A percentile compares a stretch with the other conserved stretches of the same genome.
These are phyloP conservation scores for Gavia stellata DNA, from an alignment of 2,113 vertebrate species.

Conservation along the genomic window DNA sequence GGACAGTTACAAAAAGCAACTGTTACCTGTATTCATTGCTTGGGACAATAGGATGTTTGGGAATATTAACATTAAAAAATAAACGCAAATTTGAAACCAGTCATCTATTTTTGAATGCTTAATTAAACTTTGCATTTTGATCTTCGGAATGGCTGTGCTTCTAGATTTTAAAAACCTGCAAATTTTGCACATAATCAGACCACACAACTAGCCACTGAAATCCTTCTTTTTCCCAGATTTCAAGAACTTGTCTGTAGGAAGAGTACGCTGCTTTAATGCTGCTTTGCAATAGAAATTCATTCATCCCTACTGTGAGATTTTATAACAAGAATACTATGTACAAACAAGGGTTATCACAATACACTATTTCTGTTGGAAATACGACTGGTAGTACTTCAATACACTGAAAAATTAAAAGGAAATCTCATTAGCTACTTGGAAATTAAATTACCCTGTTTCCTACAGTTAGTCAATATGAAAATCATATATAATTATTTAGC, in stretches of 20 bases:
- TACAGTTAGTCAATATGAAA: not conserved
- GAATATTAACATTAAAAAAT: not conserved
- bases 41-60: not conserved
- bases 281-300: not conserved
- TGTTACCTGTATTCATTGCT: not conserved
- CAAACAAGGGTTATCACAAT: not conserved
- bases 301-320: not conserved
- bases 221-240: not conserved
- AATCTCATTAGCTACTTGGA: not conserved
- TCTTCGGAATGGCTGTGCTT: not conserved
- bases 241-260: not conserved
- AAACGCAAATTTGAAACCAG: not conserved
- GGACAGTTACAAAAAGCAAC: not conserved
- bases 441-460: not conserved
- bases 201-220: not conserved
- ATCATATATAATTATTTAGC: not conserved
- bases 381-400: not conserved
- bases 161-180: not conserved
- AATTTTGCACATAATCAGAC: not conserved
- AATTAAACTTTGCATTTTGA: not conserved
- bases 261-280: not conserved
- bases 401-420: not conserved
- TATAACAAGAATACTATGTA: not conserved
- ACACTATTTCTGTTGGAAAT: not conserved
- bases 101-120: not conserved